Evolutionary conservation across 2,888 invertebrate species (phyloP).

Genomic region (Agrenia bidenticulata): DNA sequence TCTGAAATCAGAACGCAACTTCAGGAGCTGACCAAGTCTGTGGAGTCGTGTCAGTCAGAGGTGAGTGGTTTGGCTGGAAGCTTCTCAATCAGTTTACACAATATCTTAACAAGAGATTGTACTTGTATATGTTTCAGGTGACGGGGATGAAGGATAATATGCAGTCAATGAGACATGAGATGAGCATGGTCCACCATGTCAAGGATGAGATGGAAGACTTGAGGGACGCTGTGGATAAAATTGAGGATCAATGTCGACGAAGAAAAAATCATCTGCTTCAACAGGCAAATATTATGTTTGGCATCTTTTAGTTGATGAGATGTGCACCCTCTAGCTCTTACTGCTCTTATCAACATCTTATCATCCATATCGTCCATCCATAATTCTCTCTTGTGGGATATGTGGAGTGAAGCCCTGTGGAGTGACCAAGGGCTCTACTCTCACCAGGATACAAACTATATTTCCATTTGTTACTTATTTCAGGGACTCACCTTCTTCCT

Average conservation of each 20-base stretch:
- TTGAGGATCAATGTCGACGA: constrained; percentile 87
- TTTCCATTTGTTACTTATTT: constrained; percentile 53
- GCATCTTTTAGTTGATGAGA: no score
- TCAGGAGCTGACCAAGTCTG: constrained; percentile 89
- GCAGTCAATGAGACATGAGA: constrained; percentile 91
- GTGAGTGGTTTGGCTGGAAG: no score
- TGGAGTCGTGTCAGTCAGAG: constrained; percentile 92
- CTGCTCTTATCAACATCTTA: constrained; percentile 56
- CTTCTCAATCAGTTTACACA: no score
- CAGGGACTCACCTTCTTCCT: constrained; percentile 93
- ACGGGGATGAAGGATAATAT: constrained; percentile 83
- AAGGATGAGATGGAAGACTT: constrained; percentile 92
- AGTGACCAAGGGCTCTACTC: no score
- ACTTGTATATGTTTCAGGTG: constrained; percentile 41
- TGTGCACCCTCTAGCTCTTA: no score
- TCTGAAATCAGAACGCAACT: constrained; percentile 90
- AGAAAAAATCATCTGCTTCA: constrained; percentile 86
- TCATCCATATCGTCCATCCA: neutral
- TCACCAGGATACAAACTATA: neutral
- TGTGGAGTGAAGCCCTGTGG: no score
- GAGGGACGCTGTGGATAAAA: constrained; percentile 85
- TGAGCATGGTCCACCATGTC: constrained; percentile 91
- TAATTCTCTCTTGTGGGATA: neutral
- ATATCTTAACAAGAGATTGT: neutral
- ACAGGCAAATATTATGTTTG: no score